phyloP scores from a whole-genome alignment of 35 echinoderm and acorn worm genomes.

The Eucidaris tribuloides region DNA sequence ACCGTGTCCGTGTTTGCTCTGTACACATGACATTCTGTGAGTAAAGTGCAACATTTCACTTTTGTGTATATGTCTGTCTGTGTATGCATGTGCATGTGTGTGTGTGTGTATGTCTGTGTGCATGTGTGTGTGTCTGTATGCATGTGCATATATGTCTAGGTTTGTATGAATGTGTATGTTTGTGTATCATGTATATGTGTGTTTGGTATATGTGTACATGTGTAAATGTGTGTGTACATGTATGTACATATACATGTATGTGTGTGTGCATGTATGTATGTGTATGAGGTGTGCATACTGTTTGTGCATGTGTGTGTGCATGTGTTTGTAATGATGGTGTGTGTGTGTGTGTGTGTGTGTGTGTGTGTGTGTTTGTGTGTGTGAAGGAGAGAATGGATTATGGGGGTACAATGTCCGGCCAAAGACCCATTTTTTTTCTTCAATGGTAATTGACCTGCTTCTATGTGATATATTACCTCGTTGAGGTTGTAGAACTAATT shows the following conservation, averaged over 20 bases:
- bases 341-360: too few relatives aligned
- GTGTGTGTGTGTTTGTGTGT: too few relatives aligned
- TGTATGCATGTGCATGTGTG: neutral
- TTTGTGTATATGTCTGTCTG: neutral
- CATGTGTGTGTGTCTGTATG: neutral
- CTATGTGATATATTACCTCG: too few relatives aligned
- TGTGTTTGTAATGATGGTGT: too few relatives aligned
- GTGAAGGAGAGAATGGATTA: too few relatives aligned
- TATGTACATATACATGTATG: neutral
- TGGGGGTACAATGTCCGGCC: too few relatives aligned
- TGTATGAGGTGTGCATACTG: neutral
- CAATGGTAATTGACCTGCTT: too few relatives aligned
- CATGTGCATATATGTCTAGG: neutral
- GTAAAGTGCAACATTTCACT: neutral
- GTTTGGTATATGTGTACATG: neutral
- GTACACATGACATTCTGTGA: neutral
- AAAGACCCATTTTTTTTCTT: too few relatives aligned
- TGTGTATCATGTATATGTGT: too few relatives aligned
- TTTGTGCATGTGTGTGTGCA: too few relatives aligned
- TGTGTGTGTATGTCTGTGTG: neutral
- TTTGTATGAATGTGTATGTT: neutral
- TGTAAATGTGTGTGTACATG: neutral
- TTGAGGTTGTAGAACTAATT: too few relatives aligned
- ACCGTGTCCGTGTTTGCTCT: neutral
- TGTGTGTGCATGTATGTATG: neutral